A percentile compares a stretch with the other conserved stretches of the same genome.
Conservation (phyloP, 53 echinoderm and acorn worm genomes). For the Paracentrotus lividus region DNA sequence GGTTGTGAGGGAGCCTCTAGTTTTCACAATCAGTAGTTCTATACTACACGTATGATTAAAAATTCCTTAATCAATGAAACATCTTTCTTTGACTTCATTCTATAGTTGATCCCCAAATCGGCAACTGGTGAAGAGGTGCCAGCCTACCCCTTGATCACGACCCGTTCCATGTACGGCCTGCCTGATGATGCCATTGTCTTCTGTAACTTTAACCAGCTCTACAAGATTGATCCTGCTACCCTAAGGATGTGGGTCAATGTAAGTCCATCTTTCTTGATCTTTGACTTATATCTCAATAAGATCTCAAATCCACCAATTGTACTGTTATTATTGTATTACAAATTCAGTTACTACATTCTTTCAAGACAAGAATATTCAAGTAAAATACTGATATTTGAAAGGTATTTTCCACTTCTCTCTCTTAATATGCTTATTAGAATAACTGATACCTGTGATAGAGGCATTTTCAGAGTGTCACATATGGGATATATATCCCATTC, state of each 20-base stretch:
- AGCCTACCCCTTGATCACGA: conserved; percentile 83
- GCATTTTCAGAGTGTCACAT: background rate
- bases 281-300: too few species aligned
- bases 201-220: conserved; percentile 99
- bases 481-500: background rate
- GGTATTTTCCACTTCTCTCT: too few species aligned
- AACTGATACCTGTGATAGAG: background rate
- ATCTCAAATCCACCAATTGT: too few species aligned
- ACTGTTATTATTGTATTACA: too few species aligned
- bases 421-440: background rate
- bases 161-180: conserved; percentile 92
- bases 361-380: too few species aligned
- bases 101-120: conserved; percentile 88
- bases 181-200: conserved; percentile 96
- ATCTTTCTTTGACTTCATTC: background rate
- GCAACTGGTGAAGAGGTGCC: conserved; percentile 98
- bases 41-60: too few species aligned
- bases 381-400: too few species aligned
- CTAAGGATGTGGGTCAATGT: conserved; percentile 99
- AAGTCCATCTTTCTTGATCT: too few species aligned
- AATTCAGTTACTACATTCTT: too few species aligned
- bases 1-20: too few species aligned
- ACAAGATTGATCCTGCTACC: conserved; percentile 99
- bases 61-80: too few species aligned
- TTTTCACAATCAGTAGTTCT: too few species aligned